Evolutionary conservation across 2,888 invertebrate genomes (phyloP).

Genomic region (Rhimphoctona megacephalus): DNA sequence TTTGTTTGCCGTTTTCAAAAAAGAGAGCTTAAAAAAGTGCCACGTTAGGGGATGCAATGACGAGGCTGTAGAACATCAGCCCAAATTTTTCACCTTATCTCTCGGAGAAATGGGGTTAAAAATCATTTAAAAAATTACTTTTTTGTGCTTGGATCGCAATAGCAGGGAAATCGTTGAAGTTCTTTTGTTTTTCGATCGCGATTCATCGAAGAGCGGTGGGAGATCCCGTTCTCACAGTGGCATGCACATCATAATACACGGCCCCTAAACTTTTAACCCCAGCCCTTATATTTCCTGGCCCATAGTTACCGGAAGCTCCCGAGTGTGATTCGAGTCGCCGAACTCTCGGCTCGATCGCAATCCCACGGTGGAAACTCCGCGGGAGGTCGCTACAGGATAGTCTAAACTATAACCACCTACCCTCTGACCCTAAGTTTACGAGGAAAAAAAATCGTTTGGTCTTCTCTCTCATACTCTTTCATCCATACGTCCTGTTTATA

Average conservation of each 20-base stretch:
- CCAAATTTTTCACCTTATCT: too few relatives aligned
- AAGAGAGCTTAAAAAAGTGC: background rate
- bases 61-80: background rate
- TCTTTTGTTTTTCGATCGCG: slow-evolving; percentile 76
- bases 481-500: slow-evolving; percentile 44
- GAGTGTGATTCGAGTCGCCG: slow-evolving; percentile 57
- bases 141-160: slow-evolving; percentile 17
- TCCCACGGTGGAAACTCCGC: slow-evolving; percentile 83
- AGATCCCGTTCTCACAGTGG: slow-evolving; percentile 74
- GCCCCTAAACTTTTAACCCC: background rate
- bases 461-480: slow-evolving; percentile 68
- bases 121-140: background rate
- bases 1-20: too few relatives aligned
- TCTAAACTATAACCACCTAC: slow-evolving; percentile 70
- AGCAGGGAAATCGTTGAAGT: slow-evolving; percentile 44
- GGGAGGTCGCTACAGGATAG: slow-evolving; percentile 82
- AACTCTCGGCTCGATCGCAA: slow-evolving; percentile 71
- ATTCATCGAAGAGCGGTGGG: slow-evolving; percentile 56
- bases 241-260: background rate
- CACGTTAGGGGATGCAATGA: background rate
- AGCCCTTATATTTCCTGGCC: slow-evolving; percentile 10
- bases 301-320: slow-evolving; percentile 60
- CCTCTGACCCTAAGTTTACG: background rate
- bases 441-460: slow-evolving; percentile 32
- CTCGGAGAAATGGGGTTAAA: background rate